phyloP scores from a whole-genome alignment of 2,888 invertebrate species.

The Neria commutata region DNA sequence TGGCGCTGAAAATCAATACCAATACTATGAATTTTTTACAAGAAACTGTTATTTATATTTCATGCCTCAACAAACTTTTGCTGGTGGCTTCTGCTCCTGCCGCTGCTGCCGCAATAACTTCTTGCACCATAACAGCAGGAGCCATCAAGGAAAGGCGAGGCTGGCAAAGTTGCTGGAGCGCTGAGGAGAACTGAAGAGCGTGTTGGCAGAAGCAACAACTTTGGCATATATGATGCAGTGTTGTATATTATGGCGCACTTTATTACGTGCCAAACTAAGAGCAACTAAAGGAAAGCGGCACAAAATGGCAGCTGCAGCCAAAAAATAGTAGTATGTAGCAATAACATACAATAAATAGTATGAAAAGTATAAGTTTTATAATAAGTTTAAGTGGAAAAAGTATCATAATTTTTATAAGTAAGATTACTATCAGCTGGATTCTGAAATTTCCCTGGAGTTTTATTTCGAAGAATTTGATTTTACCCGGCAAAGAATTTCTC shows the following conservation, averaged over 20 bases:
- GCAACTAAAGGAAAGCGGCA: background rate
- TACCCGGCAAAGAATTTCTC: too few relatives aligned
- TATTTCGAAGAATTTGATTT: too few relatives aligned
- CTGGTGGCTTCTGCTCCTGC: background rate
- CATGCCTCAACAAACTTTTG: slow-evolving; percentile 36
- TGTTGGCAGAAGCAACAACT: background rate
- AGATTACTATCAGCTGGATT: too few relatives aligned
- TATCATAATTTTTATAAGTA: too few relatives aligned
- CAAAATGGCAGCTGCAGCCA: background rate
- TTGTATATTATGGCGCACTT: slow-evolving; percentile 12
- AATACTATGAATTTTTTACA: slow-evolving; percentile 51
- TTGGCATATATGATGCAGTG: background rate
- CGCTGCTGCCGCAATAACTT: background rate
- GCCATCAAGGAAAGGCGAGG: too few relatives aligned
- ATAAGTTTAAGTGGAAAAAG: too few relatives aligned
- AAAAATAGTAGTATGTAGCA: slow-evolving; percentile 3
- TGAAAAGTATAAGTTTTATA: too few relatives aligned
- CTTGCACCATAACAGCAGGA: too few relatives aligned
- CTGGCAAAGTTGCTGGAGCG: too few relatives aligned
- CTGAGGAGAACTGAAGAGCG: too few relatives aligned
- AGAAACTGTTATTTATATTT: slow-evolving; percentile 53
- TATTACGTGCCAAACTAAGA: slow-evolving; percentile 21
- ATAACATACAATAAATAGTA: background rate
- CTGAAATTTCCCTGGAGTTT: too few relatives aligned
- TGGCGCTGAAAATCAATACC: slow-evolving; percentile 25